Conservation (phyloP, 2,797 vertebrate species). For the Tokudaia muenninki region DNA sequence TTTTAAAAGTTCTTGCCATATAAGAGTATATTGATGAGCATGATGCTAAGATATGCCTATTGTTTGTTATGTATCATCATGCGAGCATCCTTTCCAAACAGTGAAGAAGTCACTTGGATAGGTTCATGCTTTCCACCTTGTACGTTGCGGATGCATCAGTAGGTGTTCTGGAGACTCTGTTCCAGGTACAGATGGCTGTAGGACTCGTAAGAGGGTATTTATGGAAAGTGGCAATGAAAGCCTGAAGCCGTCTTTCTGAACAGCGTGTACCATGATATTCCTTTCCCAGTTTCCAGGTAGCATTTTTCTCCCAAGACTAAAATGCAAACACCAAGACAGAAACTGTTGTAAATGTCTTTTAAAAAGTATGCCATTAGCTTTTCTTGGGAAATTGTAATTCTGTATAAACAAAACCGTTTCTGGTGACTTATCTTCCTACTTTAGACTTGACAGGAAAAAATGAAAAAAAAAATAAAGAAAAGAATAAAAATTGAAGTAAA, state of each 20-base stretch:
- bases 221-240: slow-evolving; percentile 64
- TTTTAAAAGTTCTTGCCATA: accelerated
- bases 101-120: slow-evolving; percentile 50
- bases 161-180: not conserved
- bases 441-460: slow-evolving; percentile 4
- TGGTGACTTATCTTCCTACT: not conserved
- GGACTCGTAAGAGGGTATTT: slow-evolving; percentile 68
- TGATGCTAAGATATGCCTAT: not conserved
- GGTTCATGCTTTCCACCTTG: not conserved
- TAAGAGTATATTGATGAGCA: not conserved
- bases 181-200: slow-evolving; percentile 47
- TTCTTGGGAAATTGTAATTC: slow-evolving; percentile 21
- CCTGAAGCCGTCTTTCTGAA: slow-evolving; percentile 45
- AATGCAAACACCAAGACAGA: not conserved
- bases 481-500: not conserved
- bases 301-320: not conserved
- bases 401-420: not conserved
- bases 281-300: slow-evolving; percentile 19
- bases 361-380: not conserved
- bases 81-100: not conserved
- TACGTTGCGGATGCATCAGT: not conserved
- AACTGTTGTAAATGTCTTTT: slow-evolving; percentile 5
- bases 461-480: not conserved
- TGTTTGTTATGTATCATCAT: accelerated
- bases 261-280: slow-evolving; percentile 14